Evolutionary conservation across 2,888 invertebrate species (phyloP), one percentile per base, ranked within the genome.

Genomic region (Himalopsyche tibetana): DNA sequence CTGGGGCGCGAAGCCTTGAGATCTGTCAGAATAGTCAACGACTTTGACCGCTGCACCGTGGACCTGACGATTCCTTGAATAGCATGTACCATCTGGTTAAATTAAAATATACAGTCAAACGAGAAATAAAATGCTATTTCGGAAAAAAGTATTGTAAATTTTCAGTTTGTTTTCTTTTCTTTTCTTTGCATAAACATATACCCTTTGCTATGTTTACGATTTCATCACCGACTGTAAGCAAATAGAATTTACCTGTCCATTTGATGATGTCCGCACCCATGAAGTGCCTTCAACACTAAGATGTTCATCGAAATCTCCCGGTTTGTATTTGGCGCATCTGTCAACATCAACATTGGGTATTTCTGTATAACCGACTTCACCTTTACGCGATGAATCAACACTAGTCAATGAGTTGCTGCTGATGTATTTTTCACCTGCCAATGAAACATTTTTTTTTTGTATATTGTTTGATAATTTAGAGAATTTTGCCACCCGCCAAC

Each of bases 371-470:
- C 81, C 82, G 17, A 36, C 85, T 12, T 85, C 85, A 40, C 45
- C 80, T 15, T 80, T 80, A 8, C 83, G 42, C 4, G 84, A 83
- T 17, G 87, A 87, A n/a, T 88, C 87, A 5, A 88, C 79, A 80
- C 88, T 88, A 45, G 86, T 85, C 81, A 88, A 79, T 15, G 87
- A 87, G 80, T 87, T 88, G 55, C 83, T 85, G 82, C 87, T 87
- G n/a, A 84, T 82, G 40, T 86, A 87, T 80, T 87, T 87, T 38
- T 69, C 84, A 45, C 84, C 87, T 83, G n/a, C n/a, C n/a, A 17
- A 80, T 38, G 6, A 80, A 74, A 12, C 15, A 51, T 3, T 51
- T 51, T 0, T 15, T 51, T 74, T 74, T 38, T 28, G 28, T 28
- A 28, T 28, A 28, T 28, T 28, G 28, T 28, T 28, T 28, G 28